These are phyloP conservation scores for Pangasius larnaudii DNA, from an alignment of 2,797 vertebrate genomes.

Conservation along the genomic window DNA sequence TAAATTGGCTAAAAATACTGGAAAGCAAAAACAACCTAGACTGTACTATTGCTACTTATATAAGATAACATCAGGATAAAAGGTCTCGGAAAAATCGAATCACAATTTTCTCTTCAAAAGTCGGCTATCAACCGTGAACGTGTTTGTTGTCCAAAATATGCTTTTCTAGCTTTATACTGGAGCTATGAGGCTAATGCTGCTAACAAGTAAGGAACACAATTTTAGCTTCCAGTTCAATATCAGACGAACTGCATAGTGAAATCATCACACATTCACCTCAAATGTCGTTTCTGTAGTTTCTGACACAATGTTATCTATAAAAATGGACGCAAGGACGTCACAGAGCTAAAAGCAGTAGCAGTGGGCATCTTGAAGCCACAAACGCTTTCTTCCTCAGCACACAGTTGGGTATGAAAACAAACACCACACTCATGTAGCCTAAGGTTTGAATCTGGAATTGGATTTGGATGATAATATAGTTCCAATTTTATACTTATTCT, in stretches of 20 bases:
- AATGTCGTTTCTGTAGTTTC: neutral
- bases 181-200: neutral
- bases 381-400: neutral
- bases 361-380: neutral
- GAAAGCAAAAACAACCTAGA: neutral
- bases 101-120: neutral
- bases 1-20: neutral
- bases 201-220: neutral
- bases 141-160: neutral
- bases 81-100: neutral
- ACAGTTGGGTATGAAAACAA: neutral
- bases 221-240: neutral
- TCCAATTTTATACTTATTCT: neutral
- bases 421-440: neutral
- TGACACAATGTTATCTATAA: neutral
- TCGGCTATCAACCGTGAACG: too few relatives aligned
- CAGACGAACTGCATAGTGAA: neutral
- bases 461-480: neutral
- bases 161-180: neutral
- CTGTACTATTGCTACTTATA: neutral
- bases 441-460: neutral
- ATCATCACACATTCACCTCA: neutral
- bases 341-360: neutral
- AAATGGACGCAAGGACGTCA: neutral
- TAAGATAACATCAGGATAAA: neutral